Evolutionary conservation across 2,888 invertebrate genomes (phyloP), one percentile per base, ranked within the genome.

Genomic region (Andrena haemorrhoa): DNA sequence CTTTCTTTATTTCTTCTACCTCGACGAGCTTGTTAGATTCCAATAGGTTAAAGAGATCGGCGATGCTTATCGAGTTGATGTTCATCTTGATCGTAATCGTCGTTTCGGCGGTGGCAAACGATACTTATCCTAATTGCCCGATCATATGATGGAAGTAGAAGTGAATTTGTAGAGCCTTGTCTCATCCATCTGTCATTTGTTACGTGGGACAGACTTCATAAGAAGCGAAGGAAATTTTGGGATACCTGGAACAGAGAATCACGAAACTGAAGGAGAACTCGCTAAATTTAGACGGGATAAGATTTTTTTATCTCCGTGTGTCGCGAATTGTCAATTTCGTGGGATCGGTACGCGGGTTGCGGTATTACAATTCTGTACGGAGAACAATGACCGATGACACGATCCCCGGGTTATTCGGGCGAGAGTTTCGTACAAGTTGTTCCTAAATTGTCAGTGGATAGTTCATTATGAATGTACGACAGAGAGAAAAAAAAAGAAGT

Each of bases 11-110:
- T 89, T 96, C 96, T 91, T 97, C 96, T 70, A 96, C 96, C 86
- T 95, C 95, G 71, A 95, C 94, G 72, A 95, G 95, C 92, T 96
- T 95, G 92, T 96, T 96, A 6, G 97, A 97, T 93, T 97, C 97
- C 82, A 97, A 94, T 89, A 95, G 95, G 89, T 95, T 94, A 91
- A 97, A 96, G 84, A 96, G 94, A 91, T 96, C 96, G 79, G 94
- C 91, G 51, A 94, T 92, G 82, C 95, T 95, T 74, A 79, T 75
- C 23, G 78, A 85, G 66, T 81, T 89, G 83, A 81, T 88, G 84
- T 87, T 91, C 93, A 93, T 93, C 63, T 86, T 91, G 91, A 86
- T 47, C 10, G 8, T 35, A 29, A 60, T 56, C 6, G 23, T 33
- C 58, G 33, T 66, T 68, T 64, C 33, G 29, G 26, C 26, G 68